Evolutionary conservation across 2,888 invertebrate genomes (phyloP), one percentile per base, ranked within the genome.

Genomic region (Mycalesis mineus): DNA sequence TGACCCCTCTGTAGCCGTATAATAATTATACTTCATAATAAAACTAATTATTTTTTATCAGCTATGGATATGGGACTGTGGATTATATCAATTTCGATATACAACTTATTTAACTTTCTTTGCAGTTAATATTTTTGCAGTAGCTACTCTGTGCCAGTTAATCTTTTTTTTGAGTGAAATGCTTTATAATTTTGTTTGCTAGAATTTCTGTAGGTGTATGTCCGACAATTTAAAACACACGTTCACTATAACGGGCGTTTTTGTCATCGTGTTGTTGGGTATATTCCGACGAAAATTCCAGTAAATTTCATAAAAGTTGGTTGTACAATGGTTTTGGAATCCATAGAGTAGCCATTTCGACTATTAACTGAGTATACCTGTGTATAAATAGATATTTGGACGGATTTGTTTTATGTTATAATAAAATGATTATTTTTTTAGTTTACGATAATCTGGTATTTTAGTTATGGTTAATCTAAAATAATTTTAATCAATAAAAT

Each of bases 401-500:
- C 11, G 14, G 33, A 33, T 47, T 47, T 47, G 47, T 47, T 47
- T 47, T 47, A 47, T 47, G 47, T 47, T 47, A 33, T 47, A 47
- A 11, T 47, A 47, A 47, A 47, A 47, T 47, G 31, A 45, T 45
- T 45, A 44, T 31, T 31, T 22, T 22, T 45, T 33, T 47, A 45
- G 29, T 47, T 14, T 31, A 45, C 9, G 11, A 11, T 33, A 33
- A 5, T 22, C 22, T 42, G 22, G 22, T 42, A 42, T 5, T 33
- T 47, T 47, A 47, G 47, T 17, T 45, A 31, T 15, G 1, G 9
- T 36, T 6, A 47, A 33, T 47, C n/a, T 44, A 44, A 29, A 13
- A 13, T 29, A 28, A 29, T 29, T 44, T 28, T 29, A 28, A 13
- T 22, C 8, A 44, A 41, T 4, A 29, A 17, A 22, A 14, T 14